Evolutionary conservation across 1,140 invertebrate genomes (phyloP), one percentile per base, ranked within the genome.

Genomic region (Drosophila lowei): DNA sequence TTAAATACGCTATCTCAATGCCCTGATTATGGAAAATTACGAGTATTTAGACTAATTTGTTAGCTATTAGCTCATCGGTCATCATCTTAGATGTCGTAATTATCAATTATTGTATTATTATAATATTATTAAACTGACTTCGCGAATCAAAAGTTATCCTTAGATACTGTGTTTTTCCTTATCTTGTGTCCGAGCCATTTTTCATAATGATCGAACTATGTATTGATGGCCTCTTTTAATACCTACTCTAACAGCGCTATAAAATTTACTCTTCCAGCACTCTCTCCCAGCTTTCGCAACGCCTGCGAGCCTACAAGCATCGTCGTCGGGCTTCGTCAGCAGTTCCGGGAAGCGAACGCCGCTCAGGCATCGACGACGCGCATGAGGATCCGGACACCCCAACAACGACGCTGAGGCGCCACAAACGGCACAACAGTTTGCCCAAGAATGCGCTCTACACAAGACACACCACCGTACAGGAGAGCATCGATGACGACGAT

Each of bases 371-470:
- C 30, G 83, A 88, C 18, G 83, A 89, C 4, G 72, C 57, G 2
- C 77, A 89, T 6, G 84, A 74, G 11, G 76, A 83, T 54, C 41
- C 62, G 67, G 68, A 88, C 38, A 78, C 85, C 1, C 73, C 74
- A 4, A 66, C 80, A 11, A 46, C 71, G 3, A 65, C 70, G 6
- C 42, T 79, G 13, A 54, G 70, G 6, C 65, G 64, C 0, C 67
- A 79, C 46, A 91, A 89, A 21, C 89, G 90, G 1, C 83, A 83
- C 42, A 89, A 91, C 23, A 91, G 90, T 15, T 63, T 91, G 52
- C 90, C 90, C 6, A 90, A 91, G 44, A 91, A 91, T 57, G 77
- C 72, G 11, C 62, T 90, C 6, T 90, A 52, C 42, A 56, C 53
- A 1, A 74, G 76, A 9, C 83, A 89, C 47, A 84, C 67, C 21